Conservation (phyloP, 2,113 vertebrate species). For the Mohoua ochrocephala region DNA sequence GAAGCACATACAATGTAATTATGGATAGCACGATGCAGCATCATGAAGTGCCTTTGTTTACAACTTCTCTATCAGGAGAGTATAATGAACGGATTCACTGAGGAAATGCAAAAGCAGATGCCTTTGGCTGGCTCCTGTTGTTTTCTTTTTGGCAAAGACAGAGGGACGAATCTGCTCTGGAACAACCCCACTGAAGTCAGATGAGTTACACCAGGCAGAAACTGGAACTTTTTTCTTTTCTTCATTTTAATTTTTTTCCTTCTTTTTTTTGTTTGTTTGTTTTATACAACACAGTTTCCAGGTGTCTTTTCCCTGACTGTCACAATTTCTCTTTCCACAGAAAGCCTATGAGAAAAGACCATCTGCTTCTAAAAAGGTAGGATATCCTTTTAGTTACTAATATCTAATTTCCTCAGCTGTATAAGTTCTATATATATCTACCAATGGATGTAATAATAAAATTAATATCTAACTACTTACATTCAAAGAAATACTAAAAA, state of each 20-base stretch:
- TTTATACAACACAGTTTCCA: background rate
- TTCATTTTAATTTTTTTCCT: background rate
- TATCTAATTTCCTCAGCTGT: background rate
- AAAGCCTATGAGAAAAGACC: constrained; percentile 56
- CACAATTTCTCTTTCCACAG: constrained; percentile 51
- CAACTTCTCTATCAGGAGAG: constrained; percentile 33
- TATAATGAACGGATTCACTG: constrained; percentile 55
- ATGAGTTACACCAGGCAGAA: constrained; percentile 34
- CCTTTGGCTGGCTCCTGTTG: constrained; percentile 48
- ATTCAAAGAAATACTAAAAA: background rate
- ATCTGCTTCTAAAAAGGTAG: constrained; percentile 61
- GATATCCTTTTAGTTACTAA: constrained; percentile 19
- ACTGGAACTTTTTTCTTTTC: background rate
- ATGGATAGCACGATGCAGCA: constrained; percentile 33
- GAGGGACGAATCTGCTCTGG: constrained; percentile 37
- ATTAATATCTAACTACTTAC: background rate
- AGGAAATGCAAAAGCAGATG: constrained; percentile 65
- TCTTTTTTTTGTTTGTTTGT: background rate
- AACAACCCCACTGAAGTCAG: constrained; percentile 35
- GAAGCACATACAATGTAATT: constrained; percentile 44
- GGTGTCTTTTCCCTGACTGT: constrained; percentile 20
- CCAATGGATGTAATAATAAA: background rate
- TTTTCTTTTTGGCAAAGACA: constrained; percentile 59
- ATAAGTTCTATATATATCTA: background rate
- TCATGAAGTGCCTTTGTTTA: constrained; percentile 63